Conservation (phyloP, 2,797 vertebrate species). For the Caiman crocodilus region DNA sequence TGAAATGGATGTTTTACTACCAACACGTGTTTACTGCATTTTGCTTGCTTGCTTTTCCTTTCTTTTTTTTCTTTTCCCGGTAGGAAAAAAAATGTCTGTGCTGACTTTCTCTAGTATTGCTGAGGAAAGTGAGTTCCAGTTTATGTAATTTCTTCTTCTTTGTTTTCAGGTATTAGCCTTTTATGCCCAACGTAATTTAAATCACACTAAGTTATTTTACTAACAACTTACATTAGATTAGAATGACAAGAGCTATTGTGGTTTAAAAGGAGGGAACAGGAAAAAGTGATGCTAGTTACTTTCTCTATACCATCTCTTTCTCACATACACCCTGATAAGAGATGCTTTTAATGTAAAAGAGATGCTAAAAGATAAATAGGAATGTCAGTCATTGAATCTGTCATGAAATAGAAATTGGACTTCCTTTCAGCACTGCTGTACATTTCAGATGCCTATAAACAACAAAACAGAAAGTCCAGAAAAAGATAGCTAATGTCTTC, state of each 20-base stretch:
- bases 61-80: constrained; percentile 15
- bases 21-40: background rate
- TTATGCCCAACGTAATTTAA: background rate
- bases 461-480: background rate
- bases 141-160: background rate
- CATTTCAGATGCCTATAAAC: background rate
- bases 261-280: constrained; percentile 43
- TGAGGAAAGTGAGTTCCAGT: constrained; percentile 35
- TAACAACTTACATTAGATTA: background rate
- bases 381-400: background rate
- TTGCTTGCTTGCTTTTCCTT: constrained; percentile 25
- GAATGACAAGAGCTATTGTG: constrained; percentile 36
- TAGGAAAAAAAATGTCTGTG: background rate
- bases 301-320: constrained; percentile 12
- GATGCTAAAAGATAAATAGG: background rate
- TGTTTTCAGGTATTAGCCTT: background rate
- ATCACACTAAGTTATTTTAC: constrained; percentile 47
- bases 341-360: background rate
- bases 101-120: background rate
- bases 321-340: background rate
- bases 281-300: background rate
- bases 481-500: background rate
- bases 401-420: background rate
- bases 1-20: constrained; percentile 31
- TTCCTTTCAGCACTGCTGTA: background rate